Conservation (phyloP, 2,888 invertebrate species). For the Nasonia oneida region DNA sequence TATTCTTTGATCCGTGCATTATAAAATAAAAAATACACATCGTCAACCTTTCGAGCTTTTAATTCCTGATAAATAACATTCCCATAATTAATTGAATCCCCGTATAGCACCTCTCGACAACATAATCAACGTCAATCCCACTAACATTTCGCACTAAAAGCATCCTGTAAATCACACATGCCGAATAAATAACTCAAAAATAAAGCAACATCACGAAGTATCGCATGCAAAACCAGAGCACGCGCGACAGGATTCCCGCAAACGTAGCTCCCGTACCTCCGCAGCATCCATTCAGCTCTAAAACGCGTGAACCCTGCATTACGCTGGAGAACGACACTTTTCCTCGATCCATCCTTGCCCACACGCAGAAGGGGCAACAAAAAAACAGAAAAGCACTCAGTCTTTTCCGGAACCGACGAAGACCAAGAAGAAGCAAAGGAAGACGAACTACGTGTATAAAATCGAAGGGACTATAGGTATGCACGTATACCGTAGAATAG, state of each 20-base stretch:
- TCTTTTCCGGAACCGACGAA: neutral
- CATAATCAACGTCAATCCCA: too few relatives aligned
- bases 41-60: too few relatives aligned
- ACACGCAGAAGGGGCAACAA: neutral
- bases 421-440: neutral
- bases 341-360: neutral
- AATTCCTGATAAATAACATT: too few relatives aligned
- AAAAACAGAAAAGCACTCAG: neutral
- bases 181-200: too few relatives aligned
- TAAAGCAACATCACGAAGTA: too few relatives aligned
- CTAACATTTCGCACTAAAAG: too few relatives aligned
- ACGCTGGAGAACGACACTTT: neutral
- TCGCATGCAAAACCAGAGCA: neutral
- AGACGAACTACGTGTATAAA: slow-evolving; percentile 3
- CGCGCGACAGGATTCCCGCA: neutral
- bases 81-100: too few relatives aligned
- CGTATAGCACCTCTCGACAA: too few relatives aligned
- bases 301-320: neutral
- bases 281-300: neutral
- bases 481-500: neutral
- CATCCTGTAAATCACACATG: too few relatives aligned
- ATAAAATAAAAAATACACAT: too few relatives aligned
- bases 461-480: neutral
- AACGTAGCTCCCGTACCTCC: neutral
- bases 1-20: too few relatives aligned